These are phyloP conservation scores for Eulemur coronatus DNA, from an alignment of 2,797 vertebrate species.

Conservation along the genomic window DNA sequence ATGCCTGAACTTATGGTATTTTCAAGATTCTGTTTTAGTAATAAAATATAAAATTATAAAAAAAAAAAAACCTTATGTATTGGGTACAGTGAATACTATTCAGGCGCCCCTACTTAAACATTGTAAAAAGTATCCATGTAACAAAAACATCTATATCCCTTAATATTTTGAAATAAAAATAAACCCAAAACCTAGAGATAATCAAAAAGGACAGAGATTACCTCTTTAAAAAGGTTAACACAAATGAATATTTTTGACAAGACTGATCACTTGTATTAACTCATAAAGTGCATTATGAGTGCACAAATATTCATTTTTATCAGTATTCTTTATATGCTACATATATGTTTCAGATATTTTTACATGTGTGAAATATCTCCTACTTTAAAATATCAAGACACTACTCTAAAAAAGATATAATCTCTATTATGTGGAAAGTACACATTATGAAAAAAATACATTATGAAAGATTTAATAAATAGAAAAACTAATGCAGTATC, in stretches of 20 bases:
- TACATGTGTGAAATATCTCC: not conserved
- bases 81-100: too few species aligned
- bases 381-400: not conserved
- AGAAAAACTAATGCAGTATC: not conserved
- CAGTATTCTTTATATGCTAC: not conserved
- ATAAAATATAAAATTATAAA: constrained; percentile 43
- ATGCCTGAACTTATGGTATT: not conserved
- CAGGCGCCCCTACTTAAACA: too few species aligned
- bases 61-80: too few species aligned
- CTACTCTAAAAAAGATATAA: not conserved
- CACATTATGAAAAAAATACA: not conserved
- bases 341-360: not conserved
- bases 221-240: too few species aligned
- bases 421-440: not conserved
- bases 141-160: too few species aligned
- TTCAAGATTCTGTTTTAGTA: constrained; percentile 36
- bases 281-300: not conserved
- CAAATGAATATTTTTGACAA: too few species aligned
- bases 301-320: not conserved
- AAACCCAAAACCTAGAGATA: too few species aligned
- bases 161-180: too few species aligned
- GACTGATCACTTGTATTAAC: not conserved
- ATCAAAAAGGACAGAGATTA: too few species aligned
- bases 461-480: not conserved
- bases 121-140: too few species aligned